Evolutionary conservation across 2,113 vertebrate species (phyloP), one percentile per base, ranked within the genome.

Genomic region (Gallinago jamesoni): DNA sequence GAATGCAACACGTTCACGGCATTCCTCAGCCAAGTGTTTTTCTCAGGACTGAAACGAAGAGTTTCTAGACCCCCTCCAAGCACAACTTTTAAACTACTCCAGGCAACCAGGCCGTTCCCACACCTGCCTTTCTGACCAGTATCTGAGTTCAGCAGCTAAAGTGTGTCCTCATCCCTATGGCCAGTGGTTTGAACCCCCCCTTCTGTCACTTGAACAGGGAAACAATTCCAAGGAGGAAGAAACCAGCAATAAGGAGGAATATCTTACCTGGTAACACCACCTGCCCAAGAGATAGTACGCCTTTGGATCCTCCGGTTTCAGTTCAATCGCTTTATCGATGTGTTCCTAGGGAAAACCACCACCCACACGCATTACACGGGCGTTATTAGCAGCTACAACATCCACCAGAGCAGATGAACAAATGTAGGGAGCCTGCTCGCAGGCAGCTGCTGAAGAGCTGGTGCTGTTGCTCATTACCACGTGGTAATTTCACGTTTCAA

Each of bases 181-280:
- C 30, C 16, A 12, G 17, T 5, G 48, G 55, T 25, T 20, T 59
- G 27, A 28, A 60, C 2, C n/a, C 83, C 23, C 25, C 13, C 6
- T 6, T 9, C 63, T 41, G 14, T 24, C 82, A 17, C 3, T 52
- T 24, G 10, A 43, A 82, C 33, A 24, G 4, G 48, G 14, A 47
- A 35, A 30, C 28, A 28, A 39, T 25, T 31, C 45, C 52, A 20
- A 60, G 73, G 33, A 83, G 48, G 62, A 56, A 82, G 48, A 17
- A 12, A 47, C 24, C 35, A 55, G 60, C 27, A 66, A 3, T 4
- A 56, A 31, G n/a, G 2, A 23, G 30, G 19, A 72, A 23, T 10
- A 14, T 31, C 12, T 96, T 96, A 98, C 98, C 98, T 98, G 97
- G 70, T 98, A 98, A 53, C 98, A 98, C 98, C 98, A 98, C 84